Evolutionary conservation across 1,140 invertebrate genomes (phyloP), one percentile per base, ranked within the genome.

Genomic region (Ips nitidus): DNA sequence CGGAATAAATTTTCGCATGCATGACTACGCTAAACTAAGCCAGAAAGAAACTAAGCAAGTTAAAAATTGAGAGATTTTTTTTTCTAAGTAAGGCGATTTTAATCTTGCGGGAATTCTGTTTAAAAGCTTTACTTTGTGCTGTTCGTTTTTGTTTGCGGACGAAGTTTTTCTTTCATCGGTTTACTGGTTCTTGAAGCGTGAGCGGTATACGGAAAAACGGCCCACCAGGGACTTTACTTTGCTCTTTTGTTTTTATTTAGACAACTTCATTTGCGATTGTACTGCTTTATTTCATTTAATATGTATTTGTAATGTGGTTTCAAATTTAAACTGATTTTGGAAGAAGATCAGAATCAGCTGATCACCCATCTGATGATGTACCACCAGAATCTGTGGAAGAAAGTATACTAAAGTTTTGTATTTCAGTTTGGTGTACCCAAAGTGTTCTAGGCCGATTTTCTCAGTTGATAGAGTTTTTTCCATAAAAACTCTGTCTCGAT

Each of bases 71-170:
- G 39, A 56, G 69, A 66, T 71, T 62, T 69, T 74, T 74, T 64
- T 62, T 63, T 74, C 73, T 71, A 68, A 69, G 65, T 75, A 75
- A 75, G 74, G 69, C 68, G 74, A 75, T 75, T 75, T 72, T 74
- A 74, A 74, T 75, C 74, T 74, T 72, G 66, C 52, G 74, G 72
- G 74, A 72, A 64, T 75, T 74, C 65, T 52, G 69, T 74, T 74
- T 74, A 74, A 75, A 75, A 74, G 74, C 73, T 75, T 75, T 65
- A 41, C 52, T 55, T 56, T 56, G 5, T 56, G 45, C 37, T 40
- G 36, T 40, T 63, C 40, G 47, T 5, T 52, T 63, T 63, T 63
- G 36, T 63, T 63, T 63, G 22, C 60, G 38, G 42, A 61, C 58
- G 41, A 37, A 61, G 8, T 42, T 61, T 61, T 61, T 42, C 6